phyloP scores from a whole-genome alignment of 1,140 invertebrate genomes.

The Drosophila carrolli region DNA sequence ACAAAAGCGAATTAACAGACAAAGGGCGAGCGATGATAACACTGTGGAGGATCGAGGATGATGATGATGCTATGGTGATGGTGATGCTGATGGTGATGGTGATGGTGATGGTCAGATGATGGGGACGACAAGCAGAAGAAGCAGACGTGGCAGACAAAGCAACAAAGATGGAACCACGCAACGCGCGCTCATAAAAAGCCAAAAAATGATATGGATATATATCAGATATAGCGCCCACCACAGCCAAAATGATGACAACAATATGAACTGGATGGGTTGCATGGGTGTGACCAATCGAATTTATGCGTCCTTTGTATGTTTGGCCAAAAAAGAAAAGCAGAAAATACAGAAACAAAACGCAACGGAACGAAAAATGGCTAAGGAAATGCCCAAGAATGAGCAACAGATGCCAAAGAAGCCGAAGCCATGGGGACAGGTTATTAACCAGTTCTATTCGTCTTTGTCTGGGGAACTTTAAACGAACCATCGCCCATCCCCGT shows the following conservation, averaged over 20 bases:
- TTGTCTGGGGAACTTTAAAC: slow-evolving; percentile 26
- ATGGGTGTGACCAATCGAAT: slow-evolving; percentile 25
- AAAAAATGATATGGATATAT: slow-evolving; percentile 48
- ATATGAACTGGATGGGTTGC: slow-evolving; percentile 8
- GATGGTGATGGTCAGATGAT: slow-evolving; percentile 31
- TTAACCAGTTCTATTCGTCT: slow-evolving; percentile 51
- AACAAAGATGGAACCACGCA: slow-evolving; percentile 30
- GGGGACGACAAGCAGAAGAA: not conserved
- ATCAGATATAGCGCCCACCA: slow-evolving; percentile 22
- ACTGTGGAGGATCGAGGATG: slow-evolving; percentile 26
- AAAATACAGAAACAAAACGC: not conserved
- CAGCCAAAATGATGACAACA: slow-evolving; percentile 9
- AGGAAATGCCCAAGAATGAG: slow-evolving; percentile 29
- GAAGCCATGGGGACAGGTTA: slow-evolving; percentile 45
- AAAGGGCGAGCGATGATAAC: slow-evolving; percentile 56
- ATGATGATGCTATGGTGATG: slow-evolving; percentile 1
- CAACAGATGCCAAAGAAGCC: slow-evolving; percentile 28
- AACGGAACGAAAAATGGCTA: not conserved
- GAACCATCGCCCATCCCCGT: not conserved
- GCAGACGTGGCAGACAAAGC: slow-evolving; percentile 43
- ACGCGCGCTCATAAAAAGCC: slow-evolving; percentile 58
- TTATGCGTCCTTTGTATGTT: slow-evolving; percentile 59
- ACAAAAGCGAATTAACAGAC: slow-evolving; percentile 46
- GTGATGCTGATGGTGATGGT: not conserved
- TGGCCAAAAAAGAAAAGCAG: slow-evolving; percentile 1